Evolutionary conservation across 1,140 invertebrate genomes (phyloP).

Genomic region (Adelges cooleyi): DNA sequence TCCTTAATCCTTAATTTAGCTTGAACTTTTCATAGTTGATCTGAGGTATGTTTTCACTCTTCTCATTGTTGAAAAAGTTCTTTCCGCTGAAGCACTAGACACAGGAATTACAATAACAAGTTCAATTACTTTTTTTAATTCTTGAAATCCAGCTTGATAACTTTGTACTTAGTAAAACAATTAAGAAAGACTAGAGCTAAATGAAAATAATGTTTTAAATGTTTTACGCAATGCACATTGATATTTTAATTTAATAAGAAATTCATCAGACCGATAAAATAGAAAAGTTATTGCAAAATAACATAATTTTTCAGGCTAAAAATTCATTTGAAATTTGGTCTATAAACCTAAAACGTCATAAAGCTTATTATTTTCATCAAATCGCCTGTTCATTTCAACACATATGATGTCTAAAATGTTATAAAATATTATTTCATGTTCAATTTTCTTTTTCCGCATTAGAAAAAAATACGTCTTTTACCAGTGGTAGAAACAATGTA

Average conservation of each 20-base stretch:
- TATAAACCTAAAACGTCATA: neutral
- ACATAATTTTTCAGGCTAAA: conserved; percentile 1
- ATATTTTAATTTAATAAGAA: neutral
- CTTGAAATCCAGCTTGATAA: neutral
- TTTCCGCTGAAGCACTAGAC: conserved; percentile 1
- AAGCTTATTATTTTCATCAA: neutral
- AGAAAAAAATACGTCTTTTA: neutral
- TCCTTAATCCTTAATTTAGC: neutral
- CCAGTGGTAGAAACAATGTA: neutral
- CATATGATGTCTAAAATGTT: neutral
- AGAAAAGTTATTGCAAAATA: neutral
- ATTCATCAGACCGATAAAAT: conserved; percentile 3
- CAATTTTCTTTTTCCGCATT: neutral
- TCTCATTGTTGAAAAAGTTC: neutral
- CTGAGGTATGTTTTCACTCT: neutral
- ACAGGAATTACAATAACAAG: neutral
- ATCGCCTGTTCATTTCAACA: neutral
- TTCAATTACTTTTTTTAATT: neutral
- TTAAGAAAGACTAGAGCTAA: neutral
- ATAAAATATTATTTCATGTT: conserved; percentile 5
- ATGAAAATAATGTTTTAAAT: neutral
- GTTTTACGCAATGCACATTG: neutral
- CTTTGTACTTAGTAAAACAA: conserved; percentile 1
- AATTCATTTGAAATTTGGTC: neutral
- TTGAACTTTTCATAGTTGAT: too few relatives aligned